Evolutionary conservation across 1,140 invertebrate genomes (phyloP).

Genomic region (Thereuonema tuberculata): DNA sequence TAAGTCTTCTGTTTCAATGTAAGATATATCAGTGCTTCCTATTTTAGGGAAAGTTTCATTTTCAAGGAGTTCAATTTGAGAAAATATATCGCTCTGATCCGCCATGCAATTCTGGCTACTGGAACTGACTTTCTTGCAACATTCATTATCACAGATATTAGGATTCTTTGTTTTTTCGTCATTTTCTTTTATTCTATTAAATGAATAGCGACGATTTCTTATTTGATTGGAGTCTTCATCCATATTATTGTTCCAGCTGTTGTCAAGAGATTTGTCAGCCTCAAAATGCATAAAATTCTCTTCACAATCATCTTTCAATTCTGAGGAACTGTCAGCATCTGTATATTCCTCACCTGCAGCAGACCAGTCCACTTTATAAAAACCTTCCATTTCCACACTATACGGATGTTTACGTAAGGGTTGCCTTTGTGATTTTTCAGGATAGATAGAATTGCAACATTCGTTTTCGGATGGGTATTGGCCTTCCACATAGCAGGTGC

Average conservation of each 20-base stretch:
- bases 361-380: neutral
- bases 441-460: neutral
- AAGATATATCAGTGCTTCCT: neutral
- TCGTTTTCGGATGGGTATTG: neutral
- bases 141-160: no score
- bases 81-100: no score
- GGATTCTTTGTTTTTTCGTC: no score
- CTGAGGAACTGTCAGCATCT: neutral
- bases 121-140: no score
- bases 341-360: slow-evolving; percentile 2
- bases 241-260: no score
- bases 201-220: no score
- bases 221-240: no score
- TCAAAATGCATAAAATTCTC: no score
- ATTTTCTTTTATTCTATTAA: no score
- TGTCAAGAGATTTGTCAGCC: no score
- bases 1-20: neutral
- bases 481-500: neutral
- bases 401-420: neutral
- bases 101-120: no score
- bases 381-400: neutral
- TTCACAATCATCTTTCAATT: neutral
- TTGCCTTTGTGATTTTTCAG: neutral
- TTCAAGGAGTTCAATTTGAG: neutral
- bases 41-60: neutral